Evolutionary conservation across 2,888 invertebrate genomes (phyloP).

Genomic region (Amaurobius ferox): DNA sequence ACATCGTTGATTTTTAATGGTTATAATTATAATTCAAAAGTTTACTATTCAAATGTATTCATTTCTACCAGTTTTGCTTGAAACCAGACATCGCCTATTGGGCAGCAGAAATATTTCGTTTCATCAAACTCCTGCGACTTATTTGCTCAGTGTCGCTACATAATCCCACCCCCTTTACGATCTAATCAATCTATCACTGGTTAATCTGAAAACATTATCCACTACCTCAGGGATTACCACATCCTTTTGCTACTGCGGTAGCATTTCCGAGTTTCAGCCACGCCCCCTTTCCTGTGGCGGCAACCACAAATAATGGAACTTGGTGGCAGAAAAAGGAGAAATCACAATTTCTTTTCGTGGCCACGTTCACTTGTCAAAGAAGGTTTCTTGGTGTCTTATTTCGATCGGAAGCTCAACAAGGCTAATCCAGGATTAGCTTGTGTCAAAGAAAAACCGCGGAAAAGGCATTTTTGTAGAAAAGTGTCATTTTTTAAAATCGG

Average conservation of each 20-base stretch:
- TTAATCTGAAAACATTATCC: slow-evolving; percentile 32
- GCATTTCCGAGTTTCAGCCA: slow-evolving; percentile 24
- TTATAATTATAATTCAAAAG: too few relatives aligned
- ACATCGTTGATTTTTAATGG: too few relatives aligned
- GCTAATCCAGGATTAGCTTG: slow-evolving; percentile 65
- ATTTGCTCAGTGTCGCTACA: not conserved
- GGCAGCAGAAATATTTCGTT: too few relatives aligned
- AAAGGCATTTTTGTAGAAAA: slow-evolving; percentile 38
- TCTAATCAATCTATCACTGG: slow-evolving; percentile 33
- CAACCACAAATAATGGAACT: slow-evolving; percentile 37
- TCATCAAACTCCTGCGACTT: not conserved
- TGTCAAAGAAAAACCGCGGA: slow-evolving; percentile 50
- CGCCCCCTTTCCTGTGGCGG: slow-evolving; percentile 46
- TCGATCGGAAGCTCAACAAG: slow-evolving; percentile 66
- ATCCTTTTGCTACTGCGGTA: slow-evolving; percentile 39
- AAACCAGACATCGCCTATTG: too few relatives aligned
- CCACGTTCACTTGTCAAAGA: slow-evolving; percentile 24
- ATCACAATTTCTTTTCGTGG: slow-evolving; percentile 18
- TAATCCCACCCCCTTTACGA: not conserved
- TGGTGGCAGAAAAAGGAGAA: not conserved
- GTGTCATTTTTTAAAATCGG: slow-evolving; percentile 28
- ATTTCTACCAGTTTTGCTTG: too few relatives aligned
- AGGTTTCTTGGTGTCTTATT: slow-evolving; percentile 62
- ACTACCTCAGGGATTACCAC: slow-evolving; percentile 15
- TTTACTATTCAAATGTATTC: too few relatives aligned